Conservation (phyloP, 2,888 invertebrate genomes). For the Xanthia icteritia region DNA sequence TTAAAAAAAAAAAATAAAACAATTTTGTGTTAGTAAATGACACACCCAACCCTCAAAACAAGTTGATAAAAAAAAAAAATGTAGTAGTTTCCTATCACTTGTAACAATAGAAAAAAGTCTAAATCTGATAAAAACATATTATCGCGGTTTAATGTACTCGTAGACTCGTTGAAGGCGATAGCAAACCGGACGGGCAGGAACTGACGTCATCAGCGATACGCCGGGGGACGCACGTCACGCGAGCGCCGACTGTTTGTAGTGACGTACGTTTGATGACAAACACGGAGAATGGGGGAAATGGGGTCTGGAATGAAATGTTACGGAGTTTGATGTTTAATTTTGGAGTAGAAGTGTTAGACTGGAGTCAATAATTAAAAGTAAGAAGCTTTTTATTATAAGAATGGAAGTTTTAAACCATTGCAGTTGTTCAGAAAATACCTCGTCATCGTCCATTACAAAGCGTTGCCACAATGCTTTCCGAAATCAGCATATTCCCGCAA, state of each 20-base stretch:
- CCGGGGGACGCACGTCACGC: constrained; percentile 66
- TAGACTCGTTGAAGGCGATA: constrained; percentile 53
- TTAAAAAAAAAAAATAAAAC: too few species aligned
- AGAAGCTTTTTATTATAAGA: background rate
- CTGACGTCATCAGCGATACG: constrained; percentile 78
- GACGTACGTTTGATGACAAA: constrained; percentile 66
- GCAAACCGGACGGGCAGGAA: constrained; percentile 66
- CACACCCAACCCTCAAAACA: too few species aligned
- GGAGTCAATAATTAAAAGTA: background rate
- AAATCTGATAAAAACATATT: constrained; percentile 27
- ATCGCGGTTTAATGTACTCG: constrained; percentile 35
- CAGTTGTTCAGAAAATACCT: background rate
- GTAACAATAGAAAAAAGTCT: constrained; percentile 6
- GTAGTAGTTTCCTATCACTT: background rate
- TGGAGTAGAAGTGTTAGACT: background rate
- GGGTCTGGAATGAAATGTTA: constrained; percentile 25
- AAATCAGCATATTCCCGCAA: background rate
- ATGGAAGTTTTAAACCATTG: background rate
- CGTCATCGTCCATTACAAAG: background rate
- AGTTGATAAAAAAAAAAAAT: background rate
- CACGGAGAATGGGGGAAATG: constrained; percentile 48
- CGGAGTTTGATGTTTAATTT: constrained; percentile 23
- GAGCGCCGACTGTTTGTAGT: constrained; percentile 46
- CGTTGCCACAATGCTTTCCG: background rate
- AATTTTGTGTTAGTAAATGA: too few species aligned